Evolutionary conservation across 2,797 vertebrate genomes (phyloP), one percentile per base, ranked within the genome.

Genomic region (Pyrocephalus nanus): DNA sequence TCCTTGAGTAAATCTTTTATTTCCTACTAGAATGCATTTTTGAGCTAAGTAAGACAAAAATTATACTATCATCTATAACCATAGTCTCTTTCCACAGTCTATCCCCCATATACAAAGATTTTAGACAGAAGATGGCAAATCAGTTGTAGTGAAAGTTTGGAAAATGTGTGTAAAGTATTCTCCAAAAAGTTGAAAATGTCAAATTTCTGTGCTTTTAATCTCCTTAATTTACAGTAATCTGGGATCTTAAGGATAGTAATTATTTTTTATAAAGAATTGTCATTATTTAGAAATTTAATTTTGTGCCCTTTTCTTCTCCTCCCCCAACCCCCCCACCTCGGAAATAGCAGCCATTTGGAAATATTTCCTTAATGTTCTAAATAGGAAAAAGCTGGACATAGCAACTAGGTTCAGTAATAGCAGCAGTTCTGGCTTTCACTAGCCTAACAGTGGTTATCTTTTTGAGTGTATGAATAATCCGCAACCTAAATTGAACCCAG

Each of bases 401-500:
- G 47, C 30, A 27, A 29, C 3, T 26, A n/a, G 34, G 27, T 91
- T 91, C 80, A 92, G 38, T 74, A 71, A 80, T 83, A 86, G 65
- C 90, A 88, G 60, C 60, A 71, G 15, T 84, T 45, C 50, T 88
- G 58, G 40, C 62, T 80, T 90, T 82, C 57, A 34, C n/a, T 58
- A 72, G 77, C 50, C 48, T 83, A 62, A 25, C 45, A 71, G 55
- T 81, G 29, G 45, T 95, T 95, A 92, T 88, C 69, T 95, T 95
- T 77, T 73, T 53, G 61, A 88, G 38, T 65, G 32, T 69, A 40
- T 60, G 77, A 71, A 47, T 96, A 91, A 96, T 95, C 72, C 1
- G 7, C 92, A 97, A 94, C 86, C 89, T 95, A 95, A 95, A 91
- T 86, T 95, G 91, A 96, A 94, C 83, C 86, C 90, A 96, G 57